Percentiles rank a stretch among this genome's conserved stretches.
These are phyloP conservation scores for Branchellion lobata DNA, from an alignment of 2,888 invertebrate species.

Conservation along the genomic window DNA sequence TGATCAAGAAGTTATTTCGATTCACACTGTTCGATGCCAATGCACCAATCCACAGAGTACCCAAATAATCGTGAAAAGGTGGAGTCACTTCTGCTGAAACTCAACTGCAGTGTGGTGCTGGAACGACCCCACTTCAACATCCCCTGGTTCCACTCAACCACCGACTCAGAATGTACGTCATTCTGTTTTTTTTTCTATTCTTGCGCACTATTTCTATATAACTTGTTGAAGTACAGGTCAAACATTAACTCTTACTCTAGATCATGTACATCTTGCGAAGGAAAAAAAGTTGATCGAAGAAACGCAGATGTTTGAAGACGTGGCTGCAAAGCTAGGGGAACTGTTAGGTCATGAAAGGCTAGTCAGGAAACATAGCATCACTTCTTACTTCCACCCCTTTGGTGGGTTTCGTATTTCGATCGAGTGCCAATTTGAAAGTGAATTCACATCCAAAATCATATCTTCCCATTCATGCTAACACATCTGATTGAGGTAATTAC, in stretches of 20 bases:
- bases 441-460: neutral
- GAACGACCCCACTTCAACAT: slow-evolving; percentile 69
- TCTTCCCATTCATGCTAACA: too few relatives aligned
- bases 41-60: too few relatives aligned
- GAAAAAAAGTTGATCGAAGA: too few relatives aligned
- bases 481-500: too few relatives aligned
- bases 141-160: slow-evolving; percentile 71
- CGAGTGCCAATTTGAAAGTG: neutral
- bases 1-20: too few relatives aligned
- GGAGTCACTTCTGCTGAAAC: slow-evolving; percentile 66
- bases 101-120: slow-evolving; percentile 70
- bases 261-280: too few relatives aligned
- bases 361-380: neutral
- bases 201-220: neutral
- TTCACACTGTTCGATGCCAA: too few relatives aligned
- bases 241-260: too few relatives aligned
- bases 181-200: neutral
- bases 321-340: neutral
- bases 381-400: neutral
- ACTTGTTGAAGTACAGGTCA: too few relatives aligned
- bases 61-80: neutral
- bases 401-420: neutral
- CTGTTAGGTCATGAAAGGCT: neutral
- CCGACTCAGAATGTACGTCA: slow-evolving; percentile 54
- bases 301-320: slow-evolving; percentile 5